phyloP scores from a whole-genome alignment of 2,113 vertebrate species.

The Morone chrysops region DNA sequence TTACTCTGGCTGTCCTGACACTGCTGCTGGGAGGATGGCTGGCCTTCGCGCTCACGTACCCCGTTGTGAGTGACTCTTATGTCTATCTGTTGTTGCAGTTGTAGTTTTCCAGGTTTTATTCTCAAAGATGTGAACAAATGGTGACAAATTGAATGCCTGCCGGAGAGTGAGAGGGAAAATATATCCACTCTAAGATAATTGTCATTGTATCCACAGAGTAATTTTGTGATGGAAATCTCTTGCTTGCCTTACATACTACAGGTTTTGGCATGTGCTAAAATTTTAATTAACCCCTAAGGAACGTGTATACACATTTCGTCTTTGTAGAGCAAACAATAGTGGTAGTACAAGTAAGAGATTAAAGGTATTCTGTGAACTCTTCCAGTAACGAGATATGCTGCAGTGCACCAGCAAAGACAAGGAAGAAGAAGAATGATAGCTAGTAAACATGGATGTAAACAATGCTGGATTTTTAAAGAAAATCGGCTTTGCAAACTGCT shows the following conservation, averaged over 20 bases:
- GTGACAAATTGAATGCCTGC: not conserved
- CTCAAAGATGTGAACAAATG: not conserved
- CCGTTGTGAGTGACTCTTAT: slow-evolving; percentile 65
- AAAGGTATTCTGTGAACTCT: not conserved
- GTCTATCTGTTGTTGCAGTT: not conserved
- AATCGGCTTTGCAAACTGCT: not conserved
- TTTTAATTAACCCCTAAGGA: not conserved
- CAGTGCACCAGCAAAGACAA: not conserved
- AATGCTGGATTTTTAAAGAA: not conserved
- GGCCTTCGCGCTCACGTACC: slow-evolving; percentile 83
- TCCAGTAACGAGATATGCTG: not conserved
- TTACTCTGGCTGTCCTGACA: slow-evolving; percentile 79
- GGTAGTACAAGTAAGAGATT: not conserved
- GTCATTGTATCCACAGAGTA: not conserved
- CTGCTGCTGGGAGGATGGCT: slow-evolving; percentile 90
- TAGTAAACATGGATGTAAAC: not conserved
- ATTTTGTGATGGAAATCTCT: not conserved
- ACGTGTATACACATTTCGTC: not conserved
- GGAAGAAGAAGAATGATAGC: not conserved
- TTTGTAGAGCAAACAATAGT: not conserved
- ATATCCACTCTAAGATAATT: not conserved
- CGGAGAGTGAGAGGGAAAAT: not conserved
- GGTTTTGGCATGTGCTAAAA: not conserved
- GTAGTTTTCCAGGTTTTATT: not conserved
- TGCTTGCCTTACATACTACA: not conserved